phyloP scores from a whole-genome alignment of 2,888 invertebrate genomes.

The Disparrhopalites patrizii region DNA sequence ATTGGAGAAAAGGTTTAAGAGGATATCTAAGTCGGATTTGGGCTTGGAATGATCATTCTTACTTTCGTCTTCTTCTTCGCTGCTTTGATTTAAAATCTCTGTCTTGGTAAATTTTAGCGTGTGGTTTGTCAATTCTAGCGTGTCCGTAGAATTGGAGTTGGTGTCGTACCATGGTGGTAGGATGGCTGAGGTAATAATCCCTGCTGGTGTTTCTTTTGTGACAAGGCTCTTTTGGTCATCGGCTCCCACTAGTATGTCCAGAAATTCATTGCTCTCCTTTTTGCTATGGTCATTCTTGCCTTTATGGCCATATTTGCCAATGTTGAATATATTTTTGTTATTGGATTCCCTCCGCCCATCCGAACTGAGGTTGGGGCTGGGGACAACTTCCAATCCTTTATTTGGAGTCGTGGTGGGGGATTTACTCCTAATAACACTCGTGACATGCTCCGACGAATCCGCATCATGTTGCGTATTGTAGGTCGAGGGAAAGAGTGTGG shows the following conservation, averaged over 20 bases:
- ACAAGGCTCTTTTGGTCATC: slow-evolving; percentile 43
- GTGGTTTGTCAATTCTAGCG: slow-evolving; percentile 16
- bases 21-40: slow-evolving; percentile 16
- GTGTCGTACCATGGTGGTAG: slow-evolving; percentile 46
- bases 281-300: background rate
- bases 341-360: slow-evolving; percentile 19
- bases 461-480: background rate
- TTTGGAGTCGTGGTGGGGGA: background rate
- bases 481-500: background rate
- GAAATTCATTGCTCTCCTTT: slow-evolving; percentile 32
- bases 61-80: slow-evolving; percentile 7
- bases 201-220: slow-evolving; percentile 44
- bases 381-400: slow-evolving; percentile 35
- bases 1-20: slow-evolving; percentile 20
- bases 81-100: background rate
- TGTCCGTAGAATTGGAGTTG: slow-evolving; percentile 6
- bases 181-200: slow-evolving; percentile 46
- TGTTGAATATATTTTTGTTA: too few relatives aligned
- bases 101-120: slow-evolving; percentile 13
- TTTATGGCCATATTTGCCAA: too few relatives aligned
- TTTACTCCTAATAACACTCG: background rate
- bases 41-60: slow-evolving; percentile 19
- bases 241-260: slow-evolving; percentile 43
- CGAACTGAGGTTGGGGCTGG: slow-evolving; percentile 37
- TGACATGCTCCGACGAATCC: background rate